Base-by-base conservation (phyloP, 2,888 invertebrate species). In the Heliconius cydno region DNA sequence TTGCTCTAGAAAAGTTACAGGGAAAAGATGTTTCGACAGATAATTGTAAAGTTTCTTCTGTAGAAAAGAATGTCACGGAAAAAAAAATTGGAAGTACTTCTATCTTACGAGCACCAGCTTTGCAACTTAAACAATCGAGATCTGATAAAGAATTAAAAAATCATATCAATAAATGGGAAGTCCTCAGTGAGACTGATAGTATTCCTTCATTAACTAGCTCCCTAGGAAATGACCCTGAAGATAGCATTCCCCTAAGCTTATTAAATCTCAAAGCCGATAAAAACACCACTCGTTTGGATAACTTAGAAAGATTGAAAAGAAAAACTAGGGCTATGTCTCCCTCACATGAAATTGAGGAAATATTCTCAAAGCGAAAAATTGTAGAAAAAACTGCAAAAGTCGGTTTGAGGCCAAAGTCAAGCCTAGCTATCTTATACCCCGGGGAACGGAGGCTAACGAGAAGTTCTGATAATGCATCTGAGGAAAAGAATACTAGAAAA, bases 1-100 rank as follows among this genome's bases (percentile, higher is more conserved):
- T 96, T 22, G 95, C 96, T 22, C 89, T 96, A 60, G 96, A 96
- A 87, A 96, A 96, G 82, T 87, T 96, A 80, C 96, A 96, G 89
- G 95, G 95, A 3, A 95, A 94, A 87, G 92, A 92, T 66, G 78
- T 91, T 46, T 81, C 86, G 15, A 81, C 84, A 71, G 89, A 90
- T 76, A 91, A 86, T 77, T 91, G 87, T 82, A 90, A 89, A 85
- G 83, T 84, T 60, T 78, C 75, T 41, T 85, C 82, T 72, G 86
- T 85, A 52, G 88, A 89, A 70, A 88, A 84, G 77, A 81, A 82
- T 72, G 77, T 79, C 28, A 85, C 81, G 60, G 90, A 90, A 81
- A 94, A 92, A 85, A 93, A 91, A 85, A 88, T 84, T 75, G 89
- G 85, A 84, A 89, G 85, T 83, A 86, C 91, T 0, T 93, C 93